phyloP scores from a whole-genome alignment of 2,113 vertebrate species.

The Sula dactylatra region DNA sequence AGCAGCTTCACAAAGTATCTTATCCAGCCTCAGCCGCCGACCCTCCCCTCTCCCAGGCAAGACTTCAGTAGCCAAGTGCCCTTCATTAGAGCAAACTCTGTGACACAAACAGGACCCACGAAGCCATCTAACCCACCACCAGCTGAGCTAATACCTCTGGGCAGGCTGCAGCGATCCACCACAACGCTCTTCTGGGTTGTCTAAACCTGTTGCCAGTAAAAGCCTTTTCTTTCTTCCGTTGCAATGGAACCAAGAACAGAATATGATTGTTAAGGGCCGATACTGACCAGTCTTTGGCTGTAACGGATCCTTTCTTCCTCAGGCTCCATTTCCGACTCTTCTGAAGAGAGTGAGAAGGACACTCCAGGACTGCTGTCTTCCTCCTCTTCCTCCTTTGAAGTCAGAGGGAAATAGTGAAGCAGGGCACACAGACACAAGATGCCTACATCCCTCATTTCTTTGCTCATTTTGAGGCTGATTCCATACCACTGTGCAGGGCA shows the following conservation, averaged over 20 bases:
- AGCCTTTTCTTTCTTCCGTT: background rate
- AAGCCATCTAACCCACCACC: background rate
- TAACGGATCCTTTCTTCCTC: slow-evolving; percentile 90
- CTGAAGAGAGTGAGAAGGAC: slow-evolving; percentile 75
- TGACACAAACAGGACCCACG: background rate
- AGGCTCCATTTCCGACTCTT: slow-evolving; percentile 81
- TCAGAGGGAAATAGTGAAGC: slow-evolving; percentile 51
- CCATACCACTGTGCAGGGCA: background rate
- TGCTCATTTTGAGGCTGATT: background rate
- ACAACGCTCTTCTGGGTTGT: too few species aligned
- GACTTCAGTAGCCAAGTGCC: background rate
- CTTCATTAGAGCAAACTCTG: background rate
- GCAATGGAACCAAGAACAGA: background rate
- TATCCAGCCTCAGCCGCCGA: background rate
- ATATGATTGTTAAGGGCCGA: background rate
- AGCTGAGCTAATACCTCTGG: background rate
- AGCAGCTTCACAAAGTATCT: background rate
- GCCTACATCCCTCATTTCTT: background rate
- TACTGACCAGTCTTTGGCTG: slow-evolving; percentile 94
- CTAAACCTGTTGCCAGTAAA: background rate
- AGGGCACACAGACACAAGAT: background rate
- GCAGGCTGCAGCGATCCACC: background rate
- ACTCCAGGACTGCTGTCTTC: slow-evolving; percentile 75
- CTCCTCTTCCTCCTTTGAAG: slow-evolving; percentile 76
- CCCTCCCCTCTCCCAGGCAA: background rate